phyloP scores from a whole-genome alignment of 2,888 invertebrate genomes.

The Pterostichus madidus region DNA sequence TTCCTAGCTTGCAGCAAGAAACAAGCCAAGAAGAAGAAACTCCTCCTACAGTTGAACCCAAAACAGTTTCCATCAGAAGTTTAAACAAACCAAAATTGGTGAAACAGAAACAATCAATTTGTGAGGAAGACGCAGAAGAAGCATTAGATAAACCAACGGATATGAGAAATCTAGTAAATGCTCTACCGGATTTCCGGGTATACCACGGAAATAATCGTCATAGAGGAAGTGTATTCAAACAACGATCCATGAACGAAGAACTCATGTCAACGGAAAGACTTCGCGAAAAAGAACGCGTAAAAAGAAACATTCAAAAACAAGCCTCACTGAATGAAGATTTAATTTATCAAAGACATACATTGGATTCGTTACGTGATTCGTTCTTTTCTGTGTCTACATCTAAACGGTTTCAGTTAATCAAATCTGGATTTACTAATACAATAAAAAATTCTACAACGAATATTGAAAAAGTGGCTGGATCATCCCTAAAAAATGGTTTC shows the following conservation, averaged over 20 bases:
- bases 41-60: conserved; percentile 69
- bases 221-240: conserved; percentile 85
- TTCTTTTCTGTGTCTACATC: conserved; percentile 86
- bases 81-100: conserved; percentile 84
- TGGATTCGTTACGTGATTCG: conserved; percentile 86
- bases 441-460: conserved; percentile 91
- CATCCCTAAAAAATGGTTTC: conserved; percentile 86
- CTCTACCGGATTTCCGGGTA: conserved; percentile 84
- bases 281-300: conserved; percentile 89
- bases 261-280: conserved; percentile 92
- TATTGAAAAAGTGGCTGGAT: conserved; percentile 88
- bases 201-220: conserved; percentile 77
- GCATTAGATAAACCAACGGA: conserved; percentile 84
- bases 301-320: conserved; percentile 92
- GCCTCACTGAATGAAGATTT: conserved; percentile 93
- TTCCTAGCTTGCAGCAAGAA: conserved; percentile 80
- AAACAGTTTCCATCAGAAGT: conserved; percentile 69
- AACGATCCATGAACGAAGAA: conserved; percentile 93
- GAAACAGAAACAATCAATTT: conserved; percentile 92
- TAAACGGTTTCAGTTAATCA: conserved; percentile 87
- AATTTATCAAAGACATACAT: conserved; percentile 84
- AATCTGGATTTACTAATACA: conserved; percentile 90
- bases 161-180: conserved; percentile 83
- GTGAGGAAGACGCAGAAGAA: conserved; percentile 85
- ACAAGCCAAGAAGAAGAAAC: conserved; percentile 68